A percentile compares a stretch with the other conserved stretches of the same genome.
phyloP scores from a whole-genome alignment of 2,113 vertebrate species.

The Aleadryas rufinucha region DNA sequence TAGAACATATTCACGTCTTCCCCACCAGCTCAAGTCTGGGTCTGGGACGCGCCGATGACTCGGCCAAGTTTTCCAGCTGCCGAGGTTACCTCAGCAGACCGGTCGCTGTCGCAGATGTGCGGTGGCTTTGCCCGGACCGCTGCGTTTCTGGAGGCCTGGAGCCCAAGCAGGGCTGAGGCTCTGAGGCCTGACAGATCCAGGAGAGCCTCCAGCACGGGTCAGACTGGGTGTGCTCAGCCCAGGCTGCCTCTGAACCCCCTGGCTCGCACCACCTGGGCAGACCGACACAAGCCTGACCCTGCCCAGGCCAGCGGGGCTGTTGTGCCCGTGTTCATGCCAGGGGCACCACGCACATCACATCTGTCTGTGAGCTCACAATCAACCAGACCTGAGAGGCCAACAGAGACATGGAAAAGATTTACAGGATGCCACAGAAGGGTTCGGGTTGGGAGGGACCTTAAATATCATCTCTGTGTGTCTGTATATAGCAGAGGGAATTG shows the following conservation, averaged over 20 bases:
- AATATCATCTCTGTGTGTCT: background rate
- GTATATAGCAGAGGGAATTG: background rate
- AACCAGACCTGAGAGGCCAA: background rate
- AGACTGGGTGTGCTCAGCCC: background rate
- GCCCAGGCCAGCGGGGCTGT: accelerated
- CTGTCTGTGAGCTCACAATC: accelerated
- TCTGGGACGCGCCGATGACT: background rate
- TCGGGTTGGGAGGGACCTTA: background rate
- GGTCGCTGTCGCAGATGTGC: background rate
- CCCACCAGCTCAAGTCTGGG: background rate
- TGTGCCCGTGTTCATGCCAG: background rate
- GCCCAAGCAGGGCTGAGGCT: background rate
- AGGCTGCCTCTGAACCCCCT: background rate
- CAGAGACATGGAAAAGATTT: background rate
- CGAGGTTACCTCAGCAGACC: background rate
- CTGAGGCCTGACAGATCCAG: background rate
- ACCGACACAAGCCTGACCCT: background rate
- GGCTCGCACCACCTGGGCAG: background rate
- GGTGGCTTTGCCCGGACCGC: background rate
- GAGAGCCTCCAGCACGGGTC: background rate
- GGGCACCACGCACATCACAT: accelerated
- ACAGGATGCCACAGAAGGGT: background rate
- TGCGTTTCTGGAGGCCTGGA: background rate
- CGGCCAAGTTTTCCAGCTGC: background rate
- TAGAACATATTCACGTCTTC: background rate